Conservation (phyloP, 2,113 vertebrate genomes). For the Cololabis saira region DNA sequence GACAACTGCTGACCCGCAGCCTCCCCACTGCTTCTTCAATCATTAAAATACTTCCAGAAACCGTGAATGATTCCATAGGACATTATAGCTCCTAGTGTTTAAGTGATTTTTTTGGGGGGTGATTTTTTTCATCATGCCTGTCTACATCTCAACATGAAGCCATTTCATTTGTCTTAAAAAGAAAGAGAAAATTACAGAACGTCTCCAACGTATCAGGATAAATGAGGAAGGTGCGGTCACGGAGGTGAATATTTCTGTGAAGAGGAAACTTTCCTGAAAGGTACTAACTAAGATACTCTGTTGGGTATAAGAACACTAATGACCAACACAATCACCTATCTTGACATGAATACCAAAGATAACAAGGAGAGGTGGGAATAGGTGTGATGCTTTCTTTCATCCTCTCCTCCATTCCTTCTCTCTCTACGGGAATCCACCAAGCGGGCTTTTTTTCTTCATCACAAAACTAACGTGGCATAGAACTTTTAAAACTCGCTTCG, state of each 20-base stretch:
- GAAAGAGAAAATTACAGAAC: conserved; percentile 73
- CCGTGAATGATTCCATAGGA: conserved; percentile 69
- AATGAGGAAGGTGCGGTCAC: conserved; percentile 65
- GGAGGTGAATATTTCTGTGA: conserved; percentile 72
- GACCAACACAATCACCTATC: conserved; percentile 80
- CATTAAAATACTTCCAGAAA: conserved; percentile 82
- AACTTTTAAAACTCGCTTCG: conserved; percentile 79
- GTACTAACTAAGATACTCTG: conserved; percentile 76
- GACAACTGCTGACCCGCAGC: conserved; percentile 79
- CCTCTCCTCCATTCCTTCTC: conserved; percentile 45
- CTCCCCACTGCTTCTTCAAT: conserved; percentile 77
- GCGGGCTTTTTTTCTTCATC: conserved; percentile 80
- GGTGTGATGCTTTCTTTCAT: conserved; percentile 69
- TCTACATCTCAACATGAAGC: conserved; percentile 71
- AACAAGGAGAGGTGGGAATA: conserved; percentile 82
- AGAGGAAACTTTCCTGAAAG: conserved; percentile 70
- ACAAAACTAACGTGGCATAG: conserved; percentile 79
- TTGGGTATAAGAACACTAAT: conserved; percentile 77
- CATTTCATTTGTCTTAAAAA: conserved; percentile 72
- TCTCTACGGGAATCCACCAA: conserved; percentile 69
- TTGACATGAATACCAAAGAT: conserved; percentile 81
- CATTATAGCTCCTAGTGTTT: conserved; percentile 74
- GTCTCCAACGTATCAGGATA: conserved; percentile 62
- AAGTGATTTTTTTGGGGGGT: conserved; percentile 79
- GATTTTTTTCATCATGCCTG: conserved; percentile 66